Evolutionary conservation across 1,140 invertebrate species (phyloP).

Genomic region (Arion vulgaris): DNA sequence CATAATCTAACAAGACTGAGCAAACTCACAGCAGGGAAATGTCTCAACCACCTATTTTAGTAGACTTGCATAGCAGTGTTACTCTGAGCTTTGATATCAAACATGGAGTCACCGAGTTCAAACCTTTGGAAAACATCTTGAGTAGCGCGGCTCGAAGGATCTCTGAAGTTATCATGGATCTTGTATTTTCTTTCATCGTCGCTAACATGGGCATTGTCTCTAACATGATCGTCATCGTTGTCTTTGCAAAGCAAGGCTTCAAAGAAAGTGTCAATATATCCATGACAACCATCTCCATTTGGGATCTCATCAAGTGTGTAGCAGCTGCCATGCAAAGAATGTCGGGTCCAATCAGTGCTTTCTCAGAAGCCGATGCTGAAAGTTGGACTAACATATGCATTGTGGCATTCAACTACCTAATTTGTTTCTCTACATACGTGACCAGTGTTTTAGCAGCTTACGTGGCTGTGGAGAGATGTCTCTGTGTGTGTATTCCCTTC

Average conservation of each 20-base stretch:
- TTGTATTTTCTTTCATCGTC: slow-evolving; percentile 15
- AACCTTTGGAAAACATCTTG: slow-evolving; percentile 15
- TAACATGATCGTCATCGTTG: slow-evolving; percentile 28
- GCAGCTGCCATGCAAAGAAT: slow-evolving; percentile 14
- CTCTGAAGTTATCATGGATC: slow-evolving; percentile 19
- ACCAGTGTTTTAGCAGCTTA: slow-evolving; percentile 28
- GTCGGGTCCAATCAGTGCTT: slow-evolving; percentile 1
- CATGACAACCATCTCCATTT: slow-evolving; percentile 31
- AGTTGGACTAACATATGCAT: slow-evolving; percentile 28
- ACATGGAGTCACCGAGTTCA: neutral
- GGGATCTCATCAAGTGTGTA: slow-evolving; percentile 29
- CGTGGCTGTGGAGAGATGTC: slow-evolving; percentile 33
- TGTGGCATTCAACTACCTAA: slow-evolving; percentile 26
- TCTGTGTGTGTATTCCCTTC: slow-evolving; percentile 30
- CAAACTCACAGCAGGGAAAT: too few relatives aligned
- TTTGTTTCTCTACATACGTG: slow-evolving; percentile 24
- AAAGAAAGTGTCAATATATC: slow-evolving; percentile 18
- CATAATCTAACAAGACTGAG: too few relatives aligned
- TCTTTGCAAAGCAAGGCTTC: slow-evolving; percentile 35
- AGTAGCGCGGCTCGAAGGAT: neutral
- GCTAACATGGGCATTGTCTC: slow-evolving; percentile 6
- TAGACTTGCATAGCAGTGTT: neutral
- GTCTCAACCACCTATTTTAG: neutral
- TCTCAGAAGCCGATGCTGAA: neutral
- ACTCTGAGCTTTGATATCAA: neutral